Conservation (phyloP, 2,113 vertebrate genomes). For the Dasyornis broadbenti region DNA sequence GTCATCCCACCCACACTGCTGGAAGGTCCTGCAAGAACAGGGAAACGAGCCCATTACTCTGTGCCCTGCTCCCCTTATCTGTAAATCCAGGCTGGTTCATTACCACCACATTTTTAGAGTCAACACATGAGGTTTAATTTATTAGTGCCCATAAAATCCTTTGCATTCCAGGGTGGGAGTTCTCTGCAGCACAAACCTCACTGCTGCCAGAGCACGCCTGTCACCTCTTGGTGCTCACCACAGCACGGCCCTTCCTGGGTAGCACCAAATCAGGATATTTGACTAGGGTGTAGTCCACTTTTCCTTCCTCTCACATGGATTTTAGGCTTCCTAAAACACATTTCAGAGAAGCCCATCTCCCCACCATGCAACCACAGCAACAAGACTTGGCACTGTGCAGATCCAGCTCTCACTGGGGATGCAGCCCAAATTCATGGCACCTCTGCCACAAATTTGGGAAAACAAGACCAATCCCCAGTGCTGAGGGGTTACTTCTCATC, state of each 20-base stretch:
- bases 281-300: not conserved
- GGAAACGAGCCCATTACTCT: not conserved
- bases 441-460: not conserved
- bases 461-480: not conserved
- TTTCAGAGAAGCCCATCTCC: not conserved
- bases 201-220: not conserved
- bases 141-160: slow-evolving; percentile 32
- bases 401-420: not conserved
- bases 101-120: not conserved
- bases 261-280: not conserved
- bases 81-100: not conserved
- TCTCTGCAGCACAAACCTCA: not conserved
- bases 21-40: not conserved
- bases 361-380: not conserved
- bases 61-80: not conserved
- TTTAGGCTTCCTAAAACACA: not conserved
- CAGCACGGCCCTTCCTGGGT: not conserved
- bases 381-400: not conserved
- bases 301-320: not conserved
- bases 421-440: not conserved
- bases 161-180: not conserved
- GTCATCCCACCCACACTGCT: not conserved
- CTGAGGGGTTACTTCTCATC: not conserved
- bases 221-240: not conserved
- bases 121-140: slow-evolving; percentile 32